Conservation (phyloP, 2,797 vertebrate genomes). For the Microctenopoma stevenorrisi region DNA sequence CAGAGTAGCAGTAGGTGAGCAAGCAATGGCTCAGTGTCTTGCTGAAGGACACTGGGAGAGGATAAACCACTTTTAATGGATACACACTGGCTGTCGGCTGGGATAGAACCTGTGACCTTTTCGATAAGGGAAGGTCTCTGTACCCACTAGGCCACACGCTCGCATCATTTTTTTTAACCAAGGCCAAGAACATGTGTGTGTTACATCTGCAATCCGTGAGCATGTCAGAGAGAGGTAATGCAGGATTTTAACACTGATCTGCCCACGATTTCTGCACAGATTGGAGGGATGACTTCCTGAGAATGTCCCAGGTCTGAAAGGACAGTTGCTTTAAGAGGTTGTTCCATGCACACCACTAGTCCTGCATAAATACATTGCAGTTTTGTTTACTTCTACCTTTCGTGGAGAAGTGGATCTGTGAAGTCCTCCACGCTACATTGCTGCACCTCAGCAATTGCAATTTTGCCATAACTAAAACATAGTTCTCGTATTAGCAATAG, state of each 20-base stretch:
- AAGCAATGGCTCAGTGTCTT: conserved; percentile 16
- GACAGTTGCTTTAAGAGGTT: not conserved
- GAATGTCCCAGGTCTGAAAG: not conserved
- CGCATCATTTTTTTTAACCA: conserved; percentile 36
- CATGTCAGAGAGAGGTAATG: not conserved
- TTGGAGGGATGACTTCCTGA: not conserved
- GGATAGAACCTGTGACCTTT: conserved; percentile 52
- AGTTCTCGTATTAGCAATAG: too few species aligned
- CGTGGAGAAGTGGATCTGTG: too few species aligned
- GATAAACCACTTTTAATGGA: conserved; percentile 60
- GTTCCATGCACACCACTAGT: not conserved
- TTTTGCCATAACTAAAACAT: too few species aligned
- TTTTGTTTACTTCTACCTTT: too few species aligned
- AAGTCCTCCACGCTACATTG: too few species aligned
- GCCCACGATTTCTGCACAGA: not conserved
- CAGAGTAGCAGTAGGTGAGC: conserved; percentile 23
- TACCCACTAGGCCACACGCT: conserved; percentile 29
- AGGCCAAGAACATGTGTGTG: conserved; percentile 30
- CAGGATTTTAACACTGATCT: not conserved
- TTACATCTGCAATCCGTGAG: not conserved
- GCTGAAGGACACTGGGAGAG: conserved; percentile 47
- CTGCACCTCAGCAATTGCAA: too few species aligned
- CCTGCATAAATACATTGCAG: not conserved
- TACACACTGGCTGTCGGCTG: conserved; percentile 38
- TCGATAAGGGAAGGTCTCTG: conserved; percentile 56